Evolutionary conservation across 2,113 vertebrate genomes (phyloP).

Genomic region (Lethenteron camtschaticum): DNA sequence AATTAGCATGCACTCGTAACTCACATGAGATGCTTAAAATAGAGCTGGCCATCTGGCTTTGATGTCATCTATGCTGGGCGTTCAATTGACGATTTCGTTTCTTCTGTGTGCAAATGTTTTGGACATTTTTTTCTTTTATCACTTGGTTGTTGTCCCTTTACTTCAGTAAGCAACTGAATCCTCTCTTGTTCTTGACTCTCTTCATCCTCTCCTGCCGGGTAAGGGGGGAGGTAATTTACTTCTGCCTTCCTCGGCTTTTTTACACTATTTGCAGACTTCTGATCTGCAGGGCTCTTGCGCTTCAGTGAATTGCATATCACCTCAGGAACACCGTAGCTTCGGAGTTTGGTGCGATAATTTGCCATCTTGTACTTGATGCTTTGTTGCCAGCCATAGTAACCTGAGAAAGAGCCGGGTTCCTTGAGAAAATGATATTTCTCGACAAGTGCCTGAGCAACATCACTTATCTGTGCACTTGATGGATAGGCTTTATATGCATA

Average conservation of each 20-base stretch:
- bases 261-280: constrained; percentile 12
- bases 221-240: constrained; percentile 1
- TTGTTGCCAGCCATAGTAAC: constrained; percentile 15
- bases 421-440: constrained; percentile 11
- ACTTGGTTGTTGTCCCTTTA: constrained; percentile 9
- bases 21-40: constrained; percentile 10
- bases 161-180: background rate
- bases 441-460: constrained; percentile 8
- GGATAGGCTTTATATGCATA: constrained; percentile 12
- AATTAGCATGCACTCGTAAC: background rate
- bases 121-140: constrained; percentile 10
- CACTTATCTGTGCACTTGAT: constrained; percentile 10
- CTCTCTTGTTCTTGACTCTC: background rate
- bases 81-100: constrained; percentile 9
- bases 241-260: background rate
- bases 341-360: constrained; percentile 14
- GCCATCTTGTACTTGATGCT: constrained; percentile 13
- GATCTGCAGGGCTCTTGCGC: constrained; percentile 8
- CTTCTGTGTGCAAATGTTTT: constrained; percentile 11
- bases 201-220: constrained; percentile 8
- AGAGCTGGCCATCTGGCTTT: constrained; percentile 13
- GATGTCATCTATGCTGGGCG: constrained; percentile 7
- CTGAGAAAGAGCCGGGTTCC: background rate
- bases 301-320: constrained; percentile 7
- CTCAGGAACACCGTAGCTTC: too few species aligned